Base-by-base conservation (phyloP, 2,797 vertebrate species). In the Avahi laniger region DNA sequence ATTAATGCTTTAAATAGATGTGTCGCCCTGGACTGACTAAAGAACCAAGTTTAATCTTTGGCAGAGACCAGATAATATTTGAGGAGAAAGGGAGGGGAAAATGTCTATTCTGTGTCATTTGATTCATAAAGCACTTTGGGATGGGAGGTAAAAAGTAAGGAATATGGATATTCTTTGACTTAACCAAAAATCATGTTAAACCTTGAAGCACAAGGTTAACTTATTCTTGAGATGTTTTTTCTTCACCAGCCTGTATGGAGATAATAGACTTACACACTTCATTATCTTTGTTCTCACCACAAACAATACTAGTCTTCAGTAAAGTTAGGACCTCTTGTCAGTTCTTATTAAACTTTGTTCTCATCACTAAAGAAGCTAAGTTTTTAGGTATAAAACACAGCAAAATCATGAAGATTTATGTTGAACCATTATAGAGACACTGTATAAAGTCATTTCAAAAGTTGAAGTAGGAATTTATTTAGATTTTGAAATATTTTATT, bases 1-100 rank as follows among this genome's bases (percentile, higher is more conserved):
- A 96, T 96, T 97, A 98, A 97, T 96, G 67, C 73, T 96, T 97
- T 91, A 95, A 97, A 97, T 94, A 89, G 73, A 95, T 92, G 79
- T 95, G 89, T 95, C 15, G 0, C 59, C 50, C 94, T 93, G 89
- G 88, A 96, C 30, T 73, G 73, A 87, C 41, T 79, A 13, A 95
- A 92, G 80, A 86, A 96, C 59, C 12, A 43, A 93, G 38, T 94
- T 88, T 93, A 90, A 85, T 92, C 87, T 86, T 41, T 96, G 92
- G 87, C 48, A 82, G n/a, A 93, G 59, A 65, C 50, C 20, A 65
- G 52, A 86, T 38, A 26, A 95, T 78, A 63, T 69, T 70, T 93
- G 57, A 89, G 20, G 8, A 85, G 41, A 26, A 69, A 15, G 26
- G 41, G 33, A n/a, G 1, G n/a, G 28, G 28, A 8, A 20, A 14